Conservation (phyloP, 2,888 invertebrate species). For the Mycogona germanica region DNA sequence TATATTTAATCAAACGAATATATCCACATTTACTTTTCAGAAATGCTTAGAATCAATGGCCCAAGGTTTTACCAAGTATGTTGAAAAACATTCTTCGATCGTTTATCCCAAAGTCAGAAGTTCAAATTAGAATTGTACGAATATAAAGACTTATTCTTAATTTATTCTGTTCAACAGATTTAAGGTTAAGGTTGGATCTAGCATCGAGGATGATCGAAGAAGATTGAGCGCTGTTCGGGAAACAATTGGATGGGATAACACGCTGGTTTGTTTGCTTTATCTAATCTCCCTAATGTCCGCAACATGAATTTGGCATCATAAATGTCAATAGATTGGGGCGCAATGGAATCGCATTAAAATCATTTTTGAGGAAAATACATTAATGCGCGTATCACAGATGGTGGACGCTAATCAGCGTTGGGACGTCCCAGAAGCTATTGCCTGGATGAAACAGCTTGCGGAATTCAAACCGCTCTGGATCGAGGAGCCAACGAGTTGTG, state of each 20-base stretch:
- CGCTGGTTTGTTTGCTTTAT: conserved; percentile 44
- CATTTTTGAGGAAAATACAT: neutral
- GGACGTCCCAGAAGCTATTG: conserved; percentile 71
- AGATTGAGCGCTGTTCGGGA: conserved; percentile 59
- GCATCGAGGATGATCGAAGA: conserved; percentile 59
- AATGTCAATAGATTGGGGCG: no score
- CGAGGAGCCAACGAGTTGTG: conserved; percentile 86
- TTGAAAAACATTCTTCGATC: no score
- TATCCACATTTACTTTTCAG: conserved; percentile 22
- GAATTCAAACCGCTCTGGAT: conserved; percentile 71
- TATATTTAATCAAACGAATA: neutral
- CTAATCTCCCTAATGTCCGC: neutral
- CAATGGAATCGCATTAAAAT: neutral
- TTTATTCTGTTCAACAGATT: conserved; percentile 38
- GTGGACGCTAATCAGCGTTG: conserved; percentile 82
- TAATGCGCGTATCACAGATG: conserved; percentile 55
- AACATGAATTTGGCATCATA: neutral
- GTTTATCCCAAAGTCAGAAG: no score
- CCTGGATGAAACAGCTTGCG: conserved; percentile 67
- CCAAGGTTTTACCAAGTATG: conserved; percentile 57
- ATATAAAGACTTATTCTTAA: neutral
- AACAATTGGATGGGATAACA: conserved; percentile 58
- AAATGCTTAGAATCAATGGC: conserved; percentile 58
- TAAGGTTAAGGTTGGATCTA: conserved; percentile 80
- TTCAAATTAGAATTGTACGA: no score